Evolutionary conservation across 1,140 invertebrate species (phyloP).

Genomic region (Drosophila arizonae): DNA sequence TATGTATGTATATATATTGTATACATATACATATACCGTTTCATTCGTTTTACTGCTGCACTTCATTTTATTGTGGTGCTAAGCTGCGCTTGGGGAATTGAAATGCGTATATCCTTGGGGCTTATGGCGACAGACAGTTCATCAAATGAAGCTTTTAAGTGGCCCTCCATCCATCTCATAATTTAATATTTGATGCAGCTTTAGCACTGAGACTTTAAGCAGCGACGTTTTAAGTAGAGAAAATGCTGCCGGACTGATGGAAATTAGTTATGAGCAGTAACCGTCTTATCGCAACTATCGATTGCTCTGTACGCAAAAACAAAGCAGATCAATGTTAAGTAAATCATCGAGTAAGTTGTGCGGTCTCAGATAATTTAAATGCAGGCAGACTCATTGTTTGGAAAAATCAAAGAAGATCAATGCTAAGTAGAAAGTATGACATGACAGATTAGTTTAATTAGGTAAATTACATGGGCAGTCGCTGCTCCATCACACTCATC

Average conservation of each 20-base stretch:
- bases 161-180: constrained; percentile 21
- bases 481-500: too few relatives aligned
- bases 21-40: constrained; percentile 20
- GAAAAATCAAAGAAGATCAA: too few relatives aligned
- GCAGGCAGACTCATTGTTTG: too few relatives aligned
- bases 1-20: background rate
- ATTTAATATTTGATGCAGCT: constrained; percentile 43
- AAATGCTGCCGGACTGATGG: background rate
- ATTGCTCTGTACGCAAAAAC: background rate
- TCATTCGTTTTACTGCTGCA: constrained; percentile 68
- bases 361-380: too few relatives aligned
- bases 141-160: constrained; percentile 65
- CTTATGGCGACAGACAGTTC: constrained; percentile 62
- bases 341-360: too few relatives aligned
- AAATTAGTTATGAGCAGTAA: background rate
- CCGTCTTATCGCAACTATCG: background rate
- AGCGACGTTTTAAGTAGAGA: background rate
- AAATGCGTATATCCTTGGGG: constrained; percentile 73
- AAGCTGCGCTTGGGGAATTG: constrained; percentile 77
- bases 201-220: constrained; percentile 19
- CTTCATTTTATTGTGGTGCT: constrained; percentile 77
- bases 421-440: too few relatives aligned
- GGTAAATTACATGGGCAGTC: too few relatives aligned
- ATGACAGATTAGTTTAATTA: too few relatives aligned
- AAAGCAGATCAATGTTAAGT: too few relatives aligned